Evolutionary conservation across 2,797 vertebrate genomes (phyloP).

Genomic region (Thamnophis elegans): DNA sequence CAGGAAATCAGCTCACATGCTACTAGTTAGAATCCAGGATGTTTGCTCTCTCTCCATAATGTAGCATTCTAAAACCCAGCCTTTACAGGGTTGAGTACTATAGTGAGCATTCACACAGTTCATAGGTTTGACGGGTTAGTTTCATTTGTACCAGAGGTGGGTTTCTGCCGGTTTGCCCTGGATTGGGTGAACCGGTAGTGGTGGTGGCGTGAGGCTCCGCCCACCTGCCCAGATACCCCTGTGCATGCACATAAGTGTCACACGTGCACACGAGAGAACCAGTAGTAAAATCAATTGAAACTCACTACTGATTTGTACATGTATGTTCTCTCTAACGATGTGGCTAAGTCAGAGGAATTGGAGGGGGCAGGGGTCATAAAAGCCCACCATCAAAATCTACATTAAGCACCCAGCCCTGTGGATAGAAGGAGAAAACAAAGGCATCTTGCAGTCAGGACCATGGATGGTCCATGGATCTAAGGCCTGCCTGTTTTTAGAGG

Average conservation of each 20-base stretch:
- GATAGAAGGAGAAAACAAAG: not conserved
- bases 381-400: not conserved
- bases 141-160: not conserved
- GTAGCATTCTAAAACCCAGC: not conserved
- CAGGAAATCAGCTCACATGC: slow-evolving; percentile 24
- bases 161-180: no score
- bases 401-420: not conserved
- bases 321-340: not conserved
- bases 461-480: not conserved
- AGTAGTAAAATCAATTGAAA: no score
- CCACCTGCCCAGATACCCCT: no score
- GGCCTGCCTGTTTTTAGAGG: not conserved
- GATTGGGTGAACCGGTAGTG: no score
- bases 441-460: not conserved
- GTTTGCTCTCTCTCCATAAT: not conserved
- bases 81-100: not conserved
- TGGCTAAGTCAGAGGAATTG: not conserved
- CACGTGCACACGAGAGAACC: no score
- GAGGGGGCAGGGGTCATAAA: not conserved
- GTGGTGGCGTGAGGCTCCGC: no score
- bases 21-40: not conserved
- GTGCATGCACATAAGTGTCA: no score
- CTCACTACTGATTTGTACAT: not conserved
- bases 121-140: not conserved
- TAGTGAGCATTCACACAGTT: not conserved